Base-by-base conservation (phyloP, 2,797 vertebrate species). In the Myoxocephalus aenaeus region DNA sequence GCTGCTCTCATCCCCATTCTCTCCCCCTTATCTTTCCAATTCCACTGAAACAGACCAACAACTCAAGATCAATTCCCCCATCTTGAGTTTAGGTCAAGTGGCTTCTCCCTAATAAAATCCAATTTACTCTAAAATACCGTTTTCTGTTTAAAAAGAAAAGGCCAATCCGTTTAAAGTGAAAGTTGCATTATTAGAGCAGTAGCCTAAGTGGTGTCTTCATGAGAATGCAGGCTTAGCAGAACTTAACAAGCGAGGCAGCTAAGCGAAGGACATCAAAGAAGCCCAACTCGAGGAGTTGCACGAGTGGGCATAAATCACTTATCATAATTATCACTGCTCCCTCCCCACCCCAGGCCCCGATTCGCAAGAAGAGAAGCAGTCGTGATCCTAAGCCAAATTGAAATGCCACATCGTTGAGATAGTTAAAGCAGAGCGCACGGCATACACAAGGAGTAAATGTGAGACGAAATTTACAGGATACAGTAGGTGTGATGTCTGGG, bases 261-360 rank as follows among this genome's bases (percentile, higher is more conserved):
- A 67, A 82, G 77, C 64, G 67, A 72, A 77, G 82, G 82, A 82
- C 85, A 85, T 84, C 71, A 79, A 72, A 83, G 74, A 54, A 64
- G 82, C 66, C 80, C 72, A 85, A 77, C 83, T 82, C 46, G 4
- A 83, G 84, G 82, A 79, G 70, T 67, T 71, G 82, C 84, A 75
- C 53, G 56, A 88, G 86, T 77, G 81, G 85, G 85, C 85, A 77
- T 87, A 88, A 87, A 91, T 90, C 89, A 86, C 92, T 91, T 89
- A 89, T 89, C 83, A 74, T 87, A 90, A 90, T 92, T 89, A 89
- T 86, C 82, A 76, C 70, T 78, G 81, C 80, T 83, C 51, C 48
- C 57, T 68, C 53, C 68, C 38, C 34, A 76, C 65, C 75, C 66
- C 38, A 2, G 64, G 61, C 48, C 57, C 18, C 0, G 53, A 83